Percentiles rank a stretch among this genome's conserved stretches.
phyloP scores from a whole-genome alignment of 64 coral and sea anemone species.

The Stichodactyla mertensii region DNA sequence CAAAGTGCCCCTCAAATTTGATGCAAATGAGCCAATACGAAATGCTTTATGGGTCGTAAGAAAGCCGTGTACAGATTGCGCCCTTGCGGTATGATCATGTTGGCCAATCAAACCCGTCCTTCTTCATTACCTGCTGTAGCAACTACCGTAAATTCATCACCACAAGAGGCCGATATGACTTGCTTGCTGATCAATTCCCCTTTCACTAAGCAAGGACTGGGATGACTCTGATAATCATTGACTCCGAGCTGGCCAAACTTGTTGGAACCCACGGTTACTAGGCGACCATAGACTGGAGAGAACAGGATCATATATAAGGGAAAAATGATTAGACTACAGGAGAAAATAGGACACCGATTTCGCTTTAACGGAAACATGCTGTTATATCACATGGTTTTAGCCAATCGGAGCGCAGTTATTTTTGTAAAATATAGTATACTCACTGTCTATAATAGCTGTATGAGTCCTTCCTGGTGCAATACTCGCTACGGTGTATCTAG shows the following conservation, averaged over 20 bases:
- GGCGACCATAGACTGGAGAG: conserved; percentile 60
- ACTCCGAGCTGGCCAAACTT: conserved; percentile 85
- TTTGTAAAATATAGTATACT: neutral
- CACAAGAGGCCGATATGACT: conserved; percentile 78
- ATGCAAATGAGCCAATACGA: no score
- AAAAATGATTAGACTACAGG: no score
- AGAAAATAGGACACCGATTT: neutral
- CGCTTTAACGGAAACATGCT: no score
- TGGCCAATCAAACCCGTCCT: neutral
- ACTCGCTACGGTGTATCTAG: conserved; percentile 68
- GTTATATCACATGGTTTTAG: no score
- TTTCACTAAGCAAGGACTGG: conserved; percentile 69
- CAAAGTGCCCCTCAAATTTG: no score
- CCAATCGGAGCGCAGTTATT: no score
- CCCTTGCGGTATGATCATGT: no score
- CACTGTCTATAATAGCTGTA: conserved; percentile 93
- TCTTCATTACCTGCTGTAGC: conserved; percentile 72
- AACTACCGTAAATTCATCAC: conserved; percentile 91
- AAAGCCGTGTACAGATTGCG: no score
- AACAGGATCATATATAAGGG: neutral
- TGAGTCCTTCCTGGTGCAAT: conserved; percentile 87
- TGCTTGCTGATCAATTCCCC: conserved; percentile 81
- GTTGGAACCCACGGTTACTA: conserved; percentile 90
- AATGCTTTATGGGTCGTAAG: no score
- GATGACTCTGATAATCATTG: conserved; percentile 72